Base-by-base conservation (phyloP, 2,113 vertebrate species). In the Ancistrus triradiatus region DNA sequence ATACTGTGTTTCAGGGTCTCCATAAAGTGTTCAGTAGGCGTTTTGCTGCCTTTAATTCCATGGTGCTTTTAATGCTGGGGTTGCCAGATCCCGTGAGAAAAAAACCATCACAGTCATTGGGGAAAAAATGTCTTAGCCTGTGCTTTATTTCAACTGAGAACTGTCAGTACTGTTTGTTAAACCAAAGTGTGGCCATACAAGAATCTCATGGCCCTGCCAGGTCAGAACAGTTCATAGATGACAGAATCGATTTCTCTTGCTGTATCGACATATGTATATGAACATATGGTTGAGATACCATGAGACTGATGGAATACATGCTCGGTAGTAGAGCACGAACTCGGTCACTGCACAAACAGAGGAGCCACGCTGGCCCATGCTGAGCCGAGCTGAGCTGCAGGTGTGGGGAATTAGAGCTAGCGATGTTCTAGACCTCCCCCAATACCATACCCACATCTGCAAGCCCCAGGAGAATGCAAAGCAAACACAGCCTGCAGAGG, bases 371-470 rank as follows among this genome's bases (percentile, higher is more conserved):
- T 75, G 66, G 51, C 48, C 71, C 69, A 42, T 71, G 63, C 40
- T 44, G 40, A 35, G 50, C 27, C n/a, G 28, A 64, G 61, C 57
- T 1, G 65, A 72, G 52, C 14, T 78, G 75, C 83, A 83, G 82
- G 83, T 86, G 79, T 74, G 74, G 70, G 46, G 76, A 80, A 82
- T 82, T 77, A 81, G 48, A 65, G 63, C 55, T 3, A 46, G 62
- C 50, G 40, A 64, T 64, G 38, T 33, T 64, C 50, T 53, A 38
- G 25, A 55, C 38, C 62, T 72, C 74, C 47, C 78, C 63, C 72
- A 47, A 44, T 71, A 82, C 70, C 72, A 40, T 70, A 81, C 72
- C 73, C 75, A 77, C 74, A 80, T 78, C 69, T 75, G 77, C 75
- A 55, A 50, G 50, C 50, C 51, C 46, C 50, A 24, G 50, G 40